Evolutionary conservation across 2,888 invertebrate species (phyloP), one percentile per base, ranked within the genome.

Genomic region (Mythimna vitellina): DNA sequence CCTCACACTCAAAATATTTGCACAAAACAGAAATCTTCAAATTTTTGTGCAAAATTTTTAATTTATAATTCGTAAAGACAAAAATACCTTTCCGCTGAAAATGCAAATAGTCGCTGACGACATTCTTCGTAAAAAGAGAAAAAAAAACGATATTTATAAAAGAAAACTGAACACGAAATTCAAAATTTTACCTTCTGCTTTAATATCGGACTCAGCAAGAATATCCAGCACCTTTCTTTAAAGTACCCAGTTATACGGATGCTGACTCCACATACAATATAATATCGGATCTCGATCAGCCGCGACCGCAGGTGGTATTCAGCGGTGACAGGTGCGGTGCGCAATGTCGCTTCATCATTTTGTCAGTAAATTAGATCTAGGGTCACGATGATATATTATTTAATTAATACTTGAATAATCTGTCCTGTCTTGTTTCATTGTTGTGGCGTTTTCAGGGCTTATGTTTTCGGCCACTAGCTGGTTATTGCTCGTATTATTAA

Each of bases 291-390:
- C 20, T 64, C 66, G 67, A 65, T 64, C 69, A 65, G 58, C 53
- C 68, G 25, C 29, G 80, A 65, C 76, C 82, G 68, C 81, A 82
- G 80, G 82, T 81, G 81, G 65, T 17, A 65, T 76, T 62, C 67
- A 71, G 58, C 46, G 70, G 69, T 65, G 76, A 82, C 82, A 81
- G 82, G 68, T 81, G 81, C 56, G 72, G 67, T 46, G 6, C 38
- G 76, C 51, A 65, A 72, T 71, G 72, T 70, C 72, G 70, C 73
- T 81, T 69, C 80, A 81, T 81, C 82, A 82, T 81, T 81, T 82
- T 76, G 76, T 69, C 60, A 76, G 63, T 73, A 71, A 76, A 76
- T 80, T 81, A 73, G 58, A 70, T 72, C 66, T 46, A 25, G 53
- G 70, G 74, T 73, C 70, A 65, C 75, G 51, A 72, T 79, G 81